Evolutionary conservation across 1,140 invertebrate genomes (phyloP), one percentile per base, ranked within the genome.

Genomic region (Drosophila lacertosa): DNA sequence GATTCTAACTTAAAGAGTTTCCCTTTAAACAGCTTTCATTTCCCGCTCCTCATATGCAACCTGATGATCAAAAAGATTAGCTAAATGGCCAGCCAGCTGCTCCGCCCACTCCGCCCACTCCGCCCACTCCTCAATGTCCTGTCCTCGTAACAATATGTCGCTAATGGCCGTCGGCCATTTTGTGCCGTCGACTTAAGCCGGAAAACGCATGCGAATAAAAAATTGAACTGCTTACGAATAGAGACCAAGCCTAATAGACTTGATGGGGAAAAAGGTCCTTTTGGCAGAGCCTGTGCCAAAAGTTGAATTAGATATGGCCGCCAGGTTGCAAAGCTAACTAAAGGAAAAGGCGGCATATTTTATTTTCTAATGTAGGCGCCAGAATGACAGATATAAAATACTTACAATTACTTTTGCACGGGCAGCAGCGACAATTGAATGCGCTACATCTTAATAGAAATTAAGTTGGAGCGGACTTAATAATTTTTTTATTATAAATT

Each of bases 221-320:
- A 86, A 86, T 86, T 86, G 73, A 88, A 81, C 77, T 88, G 84
- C 69, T 88, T 86, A 74, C 50, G 68, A 77, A 69, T 77, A 88
- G 80, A 77, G 81, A 74, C 59, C 70, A 74, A 81, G 81, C 68
- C 81, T 86, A 86, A 81, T 86, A 86, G 77, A 70, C 47, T 59
- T 54, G 18, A 35, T 24, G 32, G 24, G 47, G 11, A 0, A 20
- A 54, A 22, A 70, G 48, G 67, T 5, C 0, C 74, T 71, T 66
- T 77, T 60, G 68, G 33, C 50, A 37, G 67, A 29, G 15, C 15
- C n/a, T 51, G 16, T 57, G 66, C 64, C 51, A 68, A 79, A 74
- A 69, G 67, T 54, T 59, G 65, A 86, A 88, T 86, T 81, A 86
- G 73, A 74, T 81, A 86, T 86, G 75, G 47, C 40, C 2, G 4